Conservation (phyloP, 2,113 vertebrate species). For the Dromiciops gliroides region DNA sequence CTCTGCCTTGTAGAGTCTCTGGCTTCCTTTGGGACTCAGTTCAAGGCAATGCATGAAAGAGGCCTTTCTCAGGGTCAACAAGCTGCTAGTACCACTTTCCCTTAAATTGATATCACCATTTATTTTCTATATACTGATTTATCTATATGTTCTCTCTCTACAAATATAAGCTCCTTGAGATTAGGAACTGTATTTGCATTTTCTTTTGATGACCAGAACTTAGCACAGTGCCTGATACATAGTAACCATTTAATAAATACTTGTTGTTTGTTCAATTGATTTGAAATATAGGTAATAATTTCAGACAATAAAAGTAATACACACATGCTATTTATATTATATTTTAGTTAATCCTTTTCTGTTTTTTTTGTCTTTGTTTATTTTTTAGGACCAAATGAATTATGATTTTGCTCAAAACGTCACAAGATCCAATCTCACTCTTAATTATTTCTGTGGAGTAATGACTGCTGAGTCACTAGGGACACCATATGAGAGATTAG, state of each 20-base stretch:
- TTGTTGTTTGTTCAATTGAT: not conserved
- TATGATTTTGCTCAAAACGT: slow-evolving; percentile 57
- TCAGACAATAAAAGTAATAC: slow-evolving; percentile 14
- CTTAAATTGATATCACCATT: not conserved
- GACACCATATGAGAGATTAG: slow-evolving; percentile 72
- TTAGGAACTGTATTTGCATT: not conserved
- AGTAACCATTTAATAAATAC: not conserved
- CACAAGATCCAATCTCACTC: slow-evolving; percentile 80
- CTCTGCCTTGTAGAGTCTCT: not conserved
- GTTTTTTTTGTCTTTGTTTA: not conserved
- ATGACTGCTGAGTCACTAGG: slow-evolving; percentile 79
- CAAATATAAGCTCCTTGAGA: not conserved
- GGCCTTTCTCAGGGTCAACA: not conserved
- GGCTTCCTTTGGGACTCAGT: too few relatives aligned
- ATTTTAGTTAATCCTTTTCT: not conserved
- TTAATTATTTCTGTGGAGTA: slow-evolving; percentile 79
- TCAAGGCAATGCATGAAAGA: not conserved
- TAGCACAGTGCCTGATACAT: not conserved
- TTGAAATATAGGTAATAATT: slow-evolving; percentile 18
- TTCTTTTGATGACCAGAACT: not conserved
- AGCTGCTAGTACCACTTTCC: not conserved
- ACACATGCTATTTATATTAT: not conserved
- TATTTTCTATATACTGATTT: not conserved
- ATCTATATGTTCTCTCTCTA: not conserved
- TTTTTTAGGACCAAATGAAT: not conserved